phyloP scores from a whole-genome alignment of 2,797 vertebrate genomes.

The Eulemur rubriventer region DNA sequence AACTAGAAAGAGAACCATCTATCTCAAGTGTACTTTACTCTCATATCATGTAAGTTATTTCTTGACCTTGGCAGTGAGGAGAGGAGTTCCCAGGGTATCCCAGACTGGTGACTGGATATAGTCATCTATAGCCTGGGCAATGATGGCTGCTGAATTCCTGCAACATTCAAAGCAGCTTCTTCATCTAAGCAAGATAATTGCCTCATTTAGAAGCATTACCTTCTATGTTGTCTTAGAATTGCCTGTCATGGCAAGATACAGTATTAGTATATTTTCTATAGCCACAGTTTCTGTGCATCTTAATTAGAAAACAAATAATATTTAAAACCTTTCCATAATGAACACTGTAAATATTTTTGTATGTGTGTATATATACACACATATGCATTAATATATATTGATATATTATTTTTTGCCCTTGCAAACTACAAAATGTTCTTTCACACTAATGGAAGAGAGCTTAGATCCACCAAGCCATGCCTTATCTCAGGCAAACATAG shows the following conservation, averaged over 20 bases:
- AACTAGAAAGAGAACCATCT: background rate
- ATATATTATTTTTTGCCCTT: background rate
- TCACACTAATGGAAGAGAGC: conserved; percentile 66
- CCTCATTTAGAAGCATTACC: background rate
- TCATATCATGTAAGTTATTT: background rate
- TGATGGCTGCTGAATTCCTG: background rate
- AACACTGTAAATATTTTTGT: background rate
- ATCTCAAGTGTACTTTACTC: background rate
- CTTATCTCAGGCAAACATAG: conserved; percentile 54
- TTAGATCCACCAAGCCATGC: conserved; percentile 50
- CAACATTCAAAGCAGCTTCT: background rate
- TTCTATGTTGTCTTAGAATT: conserved; percentile 21
- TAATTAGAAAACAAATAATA: conserved; percentile 32
- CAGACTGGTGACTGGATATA: background rate
- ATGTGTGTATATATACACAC: background rate
- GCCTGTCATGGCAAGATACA: background rate
- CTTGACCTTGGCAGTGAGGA: background rate
- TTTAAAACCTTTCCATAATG: conserved; percentile 8
- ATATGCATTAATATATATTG: too few relatives aligned
- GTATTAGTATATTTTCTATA: background rate
- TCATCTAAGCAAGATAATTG: background rate
- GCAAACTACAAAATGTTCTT: conserved; percentile 44
- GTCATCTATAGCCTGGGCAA: background rate
- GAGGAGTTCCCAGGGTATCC: background rate
- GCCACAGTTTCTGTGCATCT: background rate